These are phyloP conservation scores for Erithacus rubecula DNA, from an alignment of 2,797 vertebrate genomes.

Conservation along the genomic window DNA sequence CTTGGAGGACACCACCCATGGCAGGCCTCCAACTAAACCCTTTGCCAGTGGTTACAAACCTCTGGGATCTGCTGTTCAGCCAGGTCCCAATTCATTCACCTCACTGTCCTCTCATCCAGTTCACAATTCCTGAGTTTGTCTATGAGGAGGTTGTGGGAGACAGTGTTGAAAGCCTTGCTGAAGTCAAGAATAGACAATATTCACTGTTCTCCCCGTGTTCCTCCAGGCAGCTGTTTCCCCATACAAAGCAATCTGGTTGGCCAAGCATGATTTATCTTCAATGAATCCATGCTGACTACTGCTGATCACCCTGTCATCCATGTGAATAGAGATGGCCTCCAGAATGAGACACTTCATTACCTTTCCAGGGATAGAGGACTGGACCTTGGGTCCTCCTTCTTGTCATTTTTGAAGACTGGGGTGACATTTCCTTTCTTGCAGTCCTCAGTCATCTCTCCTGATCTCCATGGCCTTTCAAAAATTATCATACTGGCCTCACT, in stretches of 20 bases:
- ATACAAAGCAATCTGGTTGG: not conserved
- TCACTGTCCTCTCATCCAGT: not conserved
- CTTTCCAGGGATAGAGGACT: not conserved
- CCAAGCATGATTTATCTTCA: not conserved
- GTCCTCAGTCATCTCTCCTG: not conserved
- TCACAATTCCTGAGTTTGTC: not conserved
- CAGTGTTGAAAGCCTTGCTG: not conserved
- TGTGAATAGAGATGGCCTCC: not conserved
- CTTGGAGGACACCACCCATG: too few relatives aligned
- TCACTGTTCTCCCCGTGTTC: not conserved
- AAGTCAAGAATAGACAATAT: too few relatives aligned
- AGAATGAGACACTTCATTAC: not conserved
- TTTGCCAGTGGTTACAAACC: not conserved
- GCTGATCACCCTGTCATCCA: too few relatives aligned
- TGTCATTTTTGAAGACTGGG: not conserved
- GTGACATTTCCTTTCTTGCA: not conserved
- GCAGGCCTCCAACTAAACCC: not conserved
- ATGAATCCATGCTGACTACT: not conserved
- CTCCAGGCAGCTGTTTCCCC: not conserved
- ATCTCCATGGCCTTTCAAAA: not conserved
- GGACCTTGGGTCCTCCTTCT: not conserved
- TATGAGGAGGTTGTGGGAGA: not conserved
- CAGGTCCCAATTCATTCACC: not conserved
- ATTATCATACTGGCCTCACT: fast-evolving
- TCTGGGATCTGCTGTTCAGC: not conserved